Evolutionary conservation across 2,888 invertebrate genomes (phyloP), one percentile per base, ranked within the genome.

Genomic region (Heliconius ismenius): DNA sequence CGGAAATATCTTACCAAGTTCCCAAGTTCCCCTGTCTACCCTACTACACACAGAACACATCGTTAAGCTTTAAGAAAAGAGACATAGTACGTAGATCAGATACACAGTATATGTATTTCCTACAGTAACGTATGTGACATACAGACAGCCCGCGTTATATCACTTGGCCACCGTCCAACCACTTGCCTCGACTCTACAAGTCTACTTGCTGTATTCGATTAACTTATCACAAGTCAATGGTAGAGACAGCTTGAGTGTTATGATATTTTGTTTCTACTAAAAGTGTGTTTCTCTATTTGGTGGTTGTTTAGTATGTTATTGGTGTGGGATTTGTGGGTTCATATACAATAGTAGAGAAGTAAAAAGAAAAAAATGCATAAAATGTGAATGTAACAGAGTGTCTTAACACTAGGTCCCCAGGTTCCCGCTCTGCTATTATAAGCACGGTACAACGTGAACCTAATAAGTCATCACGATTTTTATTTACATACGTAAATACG

Each of bases 161-260:
- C 13, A 62, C 28, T 70, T 79, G 79, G 79, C 75, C 21, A 13
- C 15, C 4, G 13, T 75, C 79, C 79, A 79, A 72, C 28, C 72
- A 76, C 76, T 72, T 79, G 78, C 72, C 36, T 60, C 75, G 49
- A 21, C 74, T 79, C 62, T 74, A 78, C 67, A 67, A 79, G 73
- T 77, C 65, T 63, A 58, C 60, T 21, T 18, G 28, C 67, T 54
- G 60, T 58, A 72, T 72, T 64, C 58, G 75, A 70, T 76, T 70
- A 39, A 64, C 72, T 72, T 70, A 62, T 62, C 62, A 62, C 60
- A 62, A 62, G 26, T 62, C 62, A 62, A 26, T 62, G 62, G 18
- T 15, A 26, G 62, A 62, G 62, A 26, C 26, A 62, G 15, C 26
- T 62, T 28, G 26, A 62, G 18, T 15, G 62, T 62, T 28, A 15